Conservation (phyloP, 2,797 vertebrate species). For the Diceros bicornis region DNA sequence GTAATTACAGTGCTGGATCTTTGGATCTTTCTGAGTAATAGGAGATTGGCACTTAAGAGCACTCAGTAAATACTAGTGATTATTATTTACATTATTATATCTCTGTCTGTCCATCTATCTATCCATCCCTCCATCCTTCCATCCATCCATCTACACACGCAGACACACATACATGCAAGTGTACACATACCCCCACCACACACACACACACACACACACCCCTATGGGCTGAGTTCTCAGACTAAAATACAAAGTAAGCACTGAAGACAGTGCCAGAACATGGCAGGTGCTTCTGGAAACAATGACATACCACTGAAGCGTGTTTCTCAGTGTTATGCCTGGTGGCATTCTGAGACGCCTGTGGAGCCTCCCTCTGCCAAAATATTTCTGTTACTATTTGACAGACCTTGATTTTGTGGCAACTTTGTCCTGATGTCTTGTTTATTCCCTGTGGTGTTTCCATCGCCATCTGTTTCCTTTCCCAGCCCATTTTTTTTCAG, state of each 20-base stretch:
- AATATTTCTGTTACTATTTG: slow-evolving; percentile 73
- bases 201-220: not conserved
- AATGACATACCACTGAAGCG: slow-evolving; percentile 34
- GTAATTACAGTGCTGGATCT: not conserved
- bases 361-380: slow-evolving; percentile 49
- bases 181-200: not conserved
- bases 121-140: not conserved
- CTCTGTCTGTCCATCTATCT: not conserved
- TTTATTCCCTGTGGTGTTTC: slow-evolving; percentile 77
- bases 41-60: not conserved
- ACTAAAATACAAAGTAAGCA: not conserved
- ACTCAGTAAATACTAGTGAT: not conserved
- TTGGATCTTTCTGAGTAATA: not conserved
- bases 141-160: not conserved
- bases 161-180: not conserved
- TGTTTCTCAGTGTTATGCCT: slow-evolving; percentile 31
- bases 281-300: slow-evolving; percentile 63
- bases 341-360: not conserved
- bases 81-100: not conserved
- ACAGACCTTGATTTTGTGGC: slow-evolving; percentile 80
- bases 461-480: slow-evolving; percentile 83
- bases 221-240: not conserved
- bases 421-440: slow-evolving; percentile 78
- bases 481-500: slow-evolving; percentile 13
- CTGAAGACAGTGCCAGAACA: not conserved